phyloP scores from a whole-genome alignment of 2,113 vertebrate genomes.

The Microcebus jonahi region DNA sequence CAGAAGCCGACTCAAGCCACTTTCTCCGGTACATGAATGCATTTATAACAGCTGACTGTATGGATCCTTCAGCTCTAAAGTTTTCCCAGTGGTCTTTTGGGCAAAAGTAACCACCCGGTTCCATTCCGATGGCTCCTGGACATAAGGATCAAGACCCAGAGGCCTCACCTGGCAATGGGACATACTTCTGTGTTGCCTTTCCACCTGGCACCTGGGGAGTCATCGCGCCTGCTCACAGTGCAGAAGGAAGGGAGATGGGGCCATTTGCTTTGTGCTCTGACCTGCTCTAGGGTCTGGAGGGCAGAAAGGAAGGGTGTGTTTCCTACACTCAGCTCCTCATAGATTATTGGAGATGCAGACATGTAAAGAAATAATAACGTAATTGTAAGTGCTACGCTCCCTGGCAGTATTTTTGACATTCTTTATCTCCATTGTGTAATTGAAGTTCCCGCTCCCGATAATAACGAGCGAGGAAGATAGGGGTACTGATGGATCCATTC shows the following conservation, averaged over 20 bases:
- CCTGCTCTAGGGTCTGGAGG: too few relatives aligned
- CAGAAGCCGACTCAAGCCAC: not conserved
- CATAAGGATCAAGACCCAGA: rapidly evolving
- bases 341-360: not conserved
- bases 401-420: not conserved
- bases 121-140: rapidly evolving
- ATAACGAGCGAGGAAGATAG: rapidly evolving
- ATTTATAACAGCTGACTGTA: not conserved
- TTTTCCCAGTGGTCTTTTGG: not conserved
- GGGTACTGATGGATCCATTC: too few relatives aligned
- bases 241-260: not conserved
- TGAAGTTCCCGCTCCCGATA: not conserved
- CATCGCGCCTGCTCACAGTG: not conserved
- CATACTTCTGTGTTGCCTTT: not conserved
- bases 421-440: not conserved
- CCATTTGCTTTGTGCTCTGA: not conserved
- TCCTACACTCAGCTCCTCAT: not conserved
- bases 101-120: not conserved
- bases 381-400: too few relatives aligned
- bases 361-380: rapidly evolving
- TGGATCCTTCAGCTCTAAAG: not conserved
- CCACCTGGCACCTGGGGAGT: not conserved
- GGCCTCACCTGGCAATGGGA: not conserved
- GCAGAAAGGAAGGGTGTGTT: not conserved
- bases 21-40: not conserved